Percentiles rank a stretch among this genome's conserved stretches.
Evolutionary conservation across 2,797 vertebrate species (phyloP).

Genomic region (Tapirus indicus): DNA sequence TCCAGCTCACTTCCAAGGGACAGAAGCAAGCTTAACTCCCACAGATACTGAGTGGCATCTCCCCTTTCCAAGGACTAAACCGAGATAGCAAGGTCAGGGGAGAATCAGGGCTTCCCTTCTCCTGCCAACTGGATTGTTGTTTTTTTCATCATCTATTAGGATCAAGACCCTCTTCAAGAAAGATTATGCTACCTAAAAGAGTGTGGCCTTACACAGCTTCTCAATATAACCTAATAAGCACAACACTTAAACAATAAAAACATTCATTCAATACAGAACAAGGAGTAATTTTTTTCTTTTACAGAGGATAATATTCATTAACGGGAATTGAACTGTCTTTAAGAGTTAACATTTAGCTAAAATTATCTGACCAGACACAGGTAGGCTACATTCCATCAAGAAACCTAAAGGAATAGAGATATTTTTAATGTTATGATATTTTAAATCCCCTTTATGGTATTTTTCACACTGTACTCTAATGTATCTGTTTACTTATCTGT

Average conservation of each 20-base stretch:
- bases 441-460: neutral
- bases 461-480: neutral
- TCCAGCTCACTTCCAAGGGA: neutral
- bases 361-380: neutral
- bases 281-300: neutral
- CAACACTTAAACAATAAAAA: slow-evolving; percentile 1
- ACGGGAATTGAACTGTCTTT: neutral
- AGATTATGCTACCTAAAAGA: neutral
- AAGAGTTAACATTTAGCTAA: slow-evolving; percentile 4
- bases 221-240: slow-evolving; percentile 40
- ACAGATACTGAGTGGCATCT: neutral
- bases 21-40: neutral
- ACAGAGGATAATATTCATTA: slow-evolving; percentile 25
- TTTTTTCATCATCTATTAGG: neutral
- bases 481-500: slow-evolving; percentile 6
- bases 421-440: slow-evolving; percentile 41
- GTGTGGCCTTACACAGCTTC: neutral
- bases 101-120: slow-evolving; percentile 3
- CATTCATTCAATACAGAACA: neutral
- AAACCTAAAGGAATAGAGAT: slow-evolving; percentile 29
- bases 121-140: neutral
- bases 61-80: neutral
- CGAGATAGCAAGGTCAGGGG: neutral
- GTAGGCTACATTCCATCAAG: neutral
- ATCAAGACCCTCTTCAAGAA: slow-evolving; percentile 26